These are phyloP conservation scores for Drosophila yakuba DNA, from an alignment of 1,140 invertebrate genomes.

Conservation along the genomic window DNA sequence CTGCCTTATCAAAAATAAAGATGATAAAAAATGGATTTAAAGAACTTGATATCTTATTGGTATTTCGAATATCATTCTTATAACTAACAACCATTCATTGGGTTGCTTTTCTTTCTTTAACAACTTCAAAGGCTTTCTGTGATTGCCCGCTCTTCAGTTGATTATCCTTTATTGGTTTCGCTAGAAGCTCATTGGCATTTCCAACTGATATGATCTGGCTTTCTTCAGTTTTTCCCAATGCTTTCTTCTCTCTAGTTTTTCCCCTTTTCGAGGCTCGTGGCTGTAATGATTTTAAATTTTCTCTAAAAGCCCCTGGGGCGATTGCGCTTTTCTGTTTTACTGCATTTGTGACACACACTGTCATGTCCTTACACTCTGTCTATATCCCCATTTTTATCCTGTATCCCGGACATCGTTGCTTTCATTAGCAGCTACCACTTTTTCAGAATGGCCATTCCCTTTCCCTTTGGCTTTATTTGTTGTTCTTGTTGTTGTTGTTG, in stretches of 20 bases:
- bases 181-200: constrained; percentile 4
- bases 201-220: neutral
- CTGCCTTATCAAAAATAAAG: no score
- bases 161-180: neutral
- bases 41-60: neutral
- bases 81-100: neutral
- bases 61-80: neutral
- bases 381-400: neutral
- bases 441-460: constrained; percentile 12
- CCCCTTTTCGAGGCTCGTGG: constrained; percentile 10
- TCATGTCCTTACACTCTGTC: neutral
- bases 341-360: constrained; percentile 10
- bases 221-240: neutral
- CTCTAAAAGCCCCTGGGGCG: constrained; percentile 45
- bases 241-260: neutral
- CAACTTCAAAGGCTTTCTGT: no score
- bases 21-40: no score
- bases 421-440: constrained; percentile 62
- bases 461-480: constrained; percentile 24
- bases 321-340: constrained; percentile 15
- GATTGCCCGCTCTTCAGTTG: neutral
- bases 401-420: constrained; percentile 43
- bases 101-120: neutral
- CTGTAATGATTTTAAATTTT: constrained; percentile 54
- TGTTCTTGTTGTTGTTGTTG: constrained; percentile 39